Base-by-base conservation (phyloP, 2,113 vertebrate genomes). In the Notechis scutatus region DNA sequence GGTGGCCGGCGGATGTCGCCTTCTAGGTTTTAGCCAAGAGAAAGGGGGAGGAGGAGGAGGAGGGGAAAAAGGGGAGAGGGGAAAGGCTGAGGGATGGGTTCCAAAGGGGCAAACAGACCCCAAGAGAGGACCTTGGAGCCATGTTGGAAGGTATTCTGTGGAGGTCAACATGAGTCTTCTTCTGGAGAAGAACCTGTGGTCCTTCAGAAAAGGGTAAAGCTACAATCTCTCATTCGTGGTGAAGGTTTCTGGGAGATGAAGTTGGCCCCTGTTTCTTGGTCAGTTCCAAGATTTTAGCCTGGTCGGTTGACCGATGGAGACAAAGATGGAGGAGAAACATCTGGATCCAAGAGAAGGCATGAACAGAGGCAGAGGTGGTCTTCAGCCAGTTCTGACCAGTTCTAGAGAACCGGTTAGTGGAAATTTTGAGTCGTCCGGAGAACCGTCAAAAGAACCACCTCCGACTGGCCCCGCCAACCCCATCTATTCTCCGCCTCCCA, bases 1-100 rank as follows among this genome's bases (percentile, higher is more conserved):
- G 97, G 97, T 97, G 94, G 69, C 34, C 85, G 98, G 95, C 97
- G 97, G 45, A 61, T 10, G 85, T 42, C 12, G 96, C 94, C 97
- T 98, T 98, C 97, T 98, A 5, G 98, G 98, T 98, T 98, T 98
- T 50, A 8, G 98, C 97, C 97, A 94, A 94, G 54, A 54, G 88
- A 74, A 92, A 85, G 87, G 54, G 90, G 92, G 91, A 74, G 92
- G 92, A 0, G 90, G 88, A 64, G 64, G 89, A 89, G 64, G 88
- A 0, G 0, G 18, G 5, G 29, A n/a, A 52, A 18, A 55, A 81
- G 1, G 10, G 47, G 26, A 88, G 6, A 21, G 34, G 69, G 26
- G 1, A 18, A n/a, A 88, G 23, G 21, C 85, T 12, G 3, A 34
- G 15, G n/a, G 15, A 18, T 20, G n/a, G n/a, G 2, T n/a, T 74